Evolutionary conservation across 2,113 vertebrate species (phyloP).

Genomic region (Festucalex cinctus): DNA sequence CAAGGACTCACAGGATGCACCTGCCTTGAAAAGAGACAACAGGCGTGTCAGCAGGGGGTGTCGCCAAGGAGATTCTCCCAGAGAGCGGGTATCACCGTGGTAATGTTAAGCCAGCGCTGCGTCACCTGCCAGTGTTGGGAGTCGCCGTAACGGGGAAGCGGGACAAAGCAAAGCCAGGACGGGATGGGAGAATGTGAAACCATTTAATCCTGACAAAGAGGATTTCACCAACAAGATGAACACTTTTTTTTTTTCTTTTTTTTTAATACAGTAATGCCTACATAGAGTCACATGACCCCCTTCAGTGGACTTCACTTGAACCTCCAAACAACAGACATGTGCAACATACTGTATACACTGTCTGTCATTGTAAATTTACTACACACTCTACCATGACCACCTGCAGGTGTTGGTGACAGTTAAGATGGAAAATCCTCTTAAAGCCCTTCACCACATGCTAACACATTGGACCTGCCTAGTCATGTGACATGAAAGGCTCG

Average conservation of each 20-base stretch:
- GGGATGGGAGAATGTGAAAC: neutral
- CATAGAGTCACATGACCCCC: neutral
- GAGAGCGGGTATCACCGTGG: conserved; percentile 60
- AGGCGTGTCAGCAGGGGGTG: conserved; percentile 60
- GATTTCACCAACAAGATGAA: conserved; percentile 67
- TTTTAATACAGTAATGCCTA: neutral
- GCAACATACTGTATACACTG: neutral
- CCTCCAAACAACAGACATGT: neutral
- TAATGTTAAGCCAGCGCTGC: conserved; percentile 37
- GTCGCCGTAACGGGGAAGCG: neutral
- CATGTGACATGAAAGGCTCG: conserved; percentile 1
- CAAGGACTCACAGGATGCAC: conserved; percentile 48
- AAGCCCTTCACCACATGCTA: conserved; percentile 16
- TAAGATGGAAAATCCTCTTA: conserved; percentile 70
- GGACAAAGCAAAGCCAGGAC: conserved; percentile 21
- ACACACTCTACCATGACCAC: conserved; percentile 23
- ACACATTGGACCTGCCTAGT: neutral
- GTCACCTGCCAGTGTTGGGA: conserved; percentile 22
- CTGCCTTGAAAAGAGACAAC: conserved; percentile 53
- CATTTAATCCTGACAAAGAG: conserved; percentile 67
- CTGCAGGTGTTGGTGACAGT: conserved; percentile 65
- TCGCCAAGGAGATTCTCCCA: conserved; percentile 67
- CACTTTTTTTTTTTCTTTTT: too few species aligned
- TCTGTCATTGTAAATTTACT: neutral
- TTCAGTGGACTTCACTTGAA: neutral